phyloP scores from a whole-genome alignment of 2,797 vertebrate species.

The Champsocephalus gunnari region DNA sequence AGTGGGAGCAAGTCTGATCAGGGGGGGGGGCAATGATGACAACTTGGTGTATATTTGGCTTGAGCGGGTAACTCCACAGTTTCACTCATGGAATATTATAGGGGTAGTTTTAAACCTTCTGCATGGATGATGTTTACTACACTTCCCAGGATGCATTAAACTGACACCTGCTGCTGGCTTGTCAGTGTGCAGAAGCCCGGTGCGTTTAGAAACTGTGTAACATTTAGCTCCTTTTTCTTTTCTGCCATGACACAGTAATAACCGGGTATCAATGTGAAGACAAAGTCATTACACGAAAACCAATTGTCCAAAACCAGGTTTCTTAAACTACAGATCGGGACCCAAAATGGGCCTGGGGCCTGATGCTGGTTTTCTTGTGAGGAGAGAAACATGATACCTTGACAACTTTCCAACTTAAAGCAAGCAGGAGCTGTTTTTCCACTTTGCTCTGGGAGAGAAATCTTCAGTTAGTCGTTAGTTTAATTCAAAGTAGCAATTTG shows the following conservation, averaged over 20 bases:
- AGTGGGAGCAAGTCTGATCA: too few relatives aligned
- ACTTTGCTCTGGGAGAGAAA: slow-evolving; percentile 27
- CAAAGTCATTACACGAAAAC: slow-evolving; percentile 62
- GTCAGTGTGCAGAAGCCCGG: slow-evolving; percentile 24
- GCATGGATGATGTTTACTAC: neutral
- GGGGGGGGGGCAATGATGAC: neutral
- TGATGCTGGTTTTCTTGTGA: slow-evolving; percentile 14
- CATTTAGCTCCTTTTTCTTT: slow-evolving; percentile 52
- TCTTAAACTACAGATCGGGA: slow-evolving; percentile 24
- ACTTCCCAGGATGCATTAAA: slow-evolving; percentile 46
- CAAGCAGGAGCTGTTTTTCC: slow-evolving; percentile 9
- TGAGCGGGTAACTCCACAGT: neutral
- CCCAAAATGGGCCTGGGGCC: slow-evolving; percentile 20
- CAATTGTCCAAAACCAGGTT: slow-evolving; percentile 42
- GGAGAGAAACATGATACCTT: slow-evolving; percentile 36
- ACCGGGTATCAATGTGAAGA: slow-evolving; percentile 36
- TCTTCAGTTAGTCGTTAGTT: neutral
- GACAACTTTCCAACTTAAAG: neutral
- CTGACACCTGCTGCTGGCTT: slow-evolving; percentile 31
- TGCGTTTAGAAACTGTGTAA: slow-evolving; percentile 44
- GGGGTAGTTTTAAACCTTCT: neutral
- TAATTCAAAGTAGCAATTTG: neutral
- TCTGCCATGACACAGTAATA: slow-evolving; percentile 49
- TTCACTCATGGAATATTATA: neutral
- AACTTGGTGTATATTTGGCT: neutral